Evolutionary conservation across 2,888 invertebrate species (phyloP).

Genomic region (Choristoneura rosaceana): DNA sequence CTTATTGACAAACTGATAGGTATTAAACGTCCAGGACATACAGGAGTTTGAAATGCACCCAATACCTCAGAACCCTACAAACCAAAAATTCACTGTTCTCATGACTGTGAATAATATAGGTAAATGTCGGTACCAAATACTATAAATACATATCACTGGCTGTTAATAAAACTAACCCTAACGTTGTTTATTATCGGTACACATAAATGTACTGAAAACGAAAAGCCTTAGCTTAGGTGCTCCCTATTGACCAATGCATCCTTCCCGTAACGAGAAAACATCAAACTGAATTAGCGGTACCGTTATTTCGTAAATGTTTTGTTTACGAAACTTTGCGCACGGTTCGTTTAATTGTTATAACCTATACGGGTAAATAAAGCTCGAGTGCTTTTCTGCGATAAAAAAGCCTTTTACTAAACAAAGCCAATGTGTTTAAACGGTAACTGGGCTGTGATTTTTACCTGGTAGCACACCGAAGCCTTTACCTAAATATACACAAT

Average conservation of each 20-base stretch:
- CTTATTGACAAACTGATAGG: no score
- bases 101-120: not conserved
- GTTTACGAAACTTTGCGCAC: constrained; percentile 29
- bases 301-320: constrained; percentile 42
- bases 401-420: not conserved
- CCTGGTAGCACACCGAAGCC: no score
- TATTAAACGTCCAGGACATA: not conserved
- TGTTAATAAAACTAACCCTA: constrained; percentile 22
- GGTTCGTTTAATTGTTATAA: constrained; percentile 38
- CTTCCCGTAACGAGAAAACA: constrained; percentile 40
- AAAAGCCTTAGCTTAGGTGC: constrained; percentile 28
- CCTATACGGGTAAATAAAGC: constrained; percentile 11
- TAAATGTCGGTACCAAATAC: not conserved
- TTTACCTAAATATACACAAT: no score
- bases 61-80: not conserved
- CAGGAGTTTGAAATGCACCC: not conserved
- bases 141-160: constrained; percentile 10
- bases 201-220: constrained; percentile 27
- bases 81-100: not conserved
- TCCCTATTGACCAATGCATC: constrained; percentile 41
- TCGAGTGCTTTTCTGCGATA: constrained; percentile 23
- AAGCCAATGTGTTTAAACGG: not conserved
- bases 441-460: not conserved
- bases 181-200: constrained; percentile 26
- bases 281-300: constrained; percentile 41